Base-by-base conservation (phyloP, 2,113 vertebrate genomes). In the Cephalophus harveyi region DNA sequence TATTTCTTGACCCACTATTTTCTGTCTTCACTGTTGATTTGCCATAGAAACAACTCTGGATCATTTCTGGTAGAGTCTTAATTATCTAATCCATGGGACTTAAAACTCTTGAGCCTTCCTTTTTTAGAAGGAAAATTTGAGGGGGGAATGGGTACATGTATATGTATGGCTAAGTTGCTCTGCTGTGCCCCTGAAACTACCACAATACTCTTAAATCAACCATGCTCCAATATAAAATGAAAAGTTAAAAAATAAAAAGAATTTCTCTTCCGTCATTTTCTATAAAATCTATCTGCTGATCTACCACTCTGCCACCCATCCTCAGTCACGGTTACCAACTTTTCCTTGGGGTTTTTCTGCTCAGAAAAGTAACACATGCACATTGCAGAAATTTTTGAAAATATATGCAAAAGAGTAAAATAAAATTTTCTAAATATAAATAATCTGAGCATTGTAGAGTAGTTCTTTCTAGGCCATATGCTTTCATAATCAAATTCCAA, bases 391-490 rank as follows among this genome's bases (percentile, higher is more conserved):
- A 92, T 33, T 36, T 97, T 93, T 87, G 54, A 96, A 94, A 86
- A 54, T 43, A 87, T 16, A 85, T 78, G 87, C 82, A 91, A 88
- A 94, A 91, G 3, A 94, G 6, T 89, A 89, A 96, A 96, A 89
- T 78, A 83, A 96, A 97, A 93, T 93, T 71, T 96, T 19, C 60
- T 74, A 91, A 84, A 89, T 86, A 93, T 71, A 95, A 96, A 91
- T 97, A 93, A 82, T 79, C 57, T 97, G 43, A 93, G 33, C 9
- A 89, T 27, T 62, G 33, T 92, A 30, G 33, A 40, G 60, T 78
- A 59, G 50, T 89, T 97, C 60, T 95, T 67, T 87, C 83, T 40
- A 79, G 30, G 55, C 64, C 62, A 83, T 93, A 93, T 89, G 43
- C 52, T 95, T 97, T 95, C 52, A 74, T 87, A 94, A 94, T 92